Evolutionary conservation across 2,888 invertebrate genomes (phyloP).

Genomic region (Hedychridium roseum): DNA sequence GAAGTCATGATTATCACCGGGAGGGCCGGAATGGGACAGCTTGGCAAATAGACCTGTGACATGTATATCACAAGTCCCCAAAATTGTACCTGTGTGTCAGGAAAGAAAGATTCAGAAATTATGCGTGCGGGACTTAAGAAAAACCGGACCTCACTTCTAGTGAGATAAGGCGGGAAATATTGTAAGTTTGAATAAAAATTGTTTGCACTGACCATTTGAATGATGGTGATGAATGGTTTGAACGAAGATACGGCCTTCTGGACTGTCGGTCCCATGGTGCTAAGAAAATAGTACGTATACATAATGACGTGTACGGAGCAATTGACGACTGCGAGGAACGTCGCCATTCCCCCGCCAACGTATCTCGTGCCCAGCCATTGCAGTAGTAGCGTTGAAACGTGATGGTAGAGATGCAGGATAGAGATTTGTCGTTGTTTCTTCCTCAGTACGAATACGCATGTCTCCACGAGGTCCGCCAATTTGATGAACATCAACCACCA

Average conservation of each 20-base stretch:
- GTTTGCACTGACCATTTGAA: slow-evolving; percentile 72
- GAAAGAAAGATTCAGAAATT: not conserved
- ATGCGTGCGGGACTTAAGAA: not conserved
- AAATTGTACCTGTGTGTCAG: not conserved
- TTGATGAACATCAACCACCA: slow-evolving; percentile 73
- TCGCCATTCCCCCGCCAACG: slow-evolving; percentile 71
- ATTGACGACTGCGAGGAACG: slow-evolving; percentile 72
- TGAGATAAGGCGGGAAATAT: no score
- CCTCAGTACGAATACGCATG: slow-evolving; percentile 73
- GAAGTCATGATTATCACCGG: not conserved
- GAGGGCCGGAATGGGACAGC: not conserved
- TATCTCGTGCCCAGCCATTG: slow-evolving; percentile 70
- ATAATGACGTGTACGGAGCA: slow-evolving; percentile 74
- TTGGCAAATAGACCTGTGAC: not conserved
- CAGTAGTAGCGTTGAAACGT: slow-evolving; percentile 69
- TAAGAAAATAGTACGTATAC: slow-evolving; percentile 75
- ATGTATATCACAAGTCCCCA: not conserved
- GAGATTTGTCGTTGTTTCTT: slow-evolving; percentile 76
- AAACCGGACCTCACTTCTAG: not conserved
- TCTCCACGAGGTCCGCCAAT: slow-evolving; percentile 72
- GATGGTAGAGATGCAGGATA: slow-evolving; percentile 77
- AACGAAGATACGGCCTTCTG: slow-evolving; percentile 42
- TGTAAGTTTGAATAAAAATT: not conserved
- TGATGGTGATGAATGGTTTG: slow-evolving; percentile 66
- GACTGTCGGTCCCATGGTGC: slow-evolving; percentile 65